These are phyloP conservation scores for Dinocampus coccinellae DNA, from an alignment of 2,888 invertebrate species.

Conservation along the genomic window DNA sequence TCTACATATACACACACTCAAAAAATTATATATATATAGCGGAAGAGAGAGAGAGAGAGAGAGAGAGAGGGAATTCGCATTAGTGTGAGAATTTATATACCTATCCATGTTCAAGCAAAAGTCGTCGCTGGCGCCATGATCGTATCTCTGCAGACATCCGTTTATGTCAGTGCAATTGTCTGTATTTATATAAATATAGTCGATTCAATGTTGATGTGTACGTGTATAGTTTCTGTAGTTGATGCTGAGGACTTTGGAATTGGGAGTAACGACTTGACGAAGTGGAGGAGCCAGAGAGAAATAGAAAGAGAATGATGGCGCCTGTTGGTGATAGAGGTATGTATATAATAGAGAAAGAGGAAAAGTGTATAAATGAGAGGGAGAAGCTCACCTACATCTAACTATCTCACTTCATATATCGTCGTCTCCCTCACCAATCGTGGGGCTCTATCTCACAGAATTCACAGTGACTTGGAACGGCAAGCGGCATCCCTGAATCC, in stretches of 20 bases:
- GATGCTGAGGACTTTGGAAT: slow-evolving; percentile 4
- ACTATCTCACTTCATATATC: neutral
- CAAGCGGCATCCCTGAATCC: slow-evolving; percentile 62
- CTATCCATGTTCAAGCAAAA: neutral
- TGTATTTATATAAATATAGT: neutral
- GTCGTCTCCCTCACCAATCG: neutral
- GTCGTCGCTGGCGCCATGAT: slow-evolving; percentile 20
- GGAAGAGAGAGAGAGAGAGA: too few relatives aligned
- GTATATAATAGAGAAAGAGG: slow-evolving; percentile 10
- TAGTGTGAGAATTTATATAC: neutral
- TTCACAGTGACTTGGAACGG: slow-evolving; percentile 57
- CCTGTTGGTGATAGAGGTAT: slow-evolving; percentile 4
- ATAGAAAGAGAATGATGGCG: neutral
- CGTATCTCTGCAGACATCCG: slow-evolving; percentile 10
- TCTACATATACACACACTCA: slow-evolving; percentile 43
- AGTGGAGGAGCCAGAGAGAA: neutral
- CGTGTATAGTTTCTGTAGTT: slow-evolving; percentile 1
- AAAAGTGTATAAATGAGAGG: slow-evolving; percentile 4
- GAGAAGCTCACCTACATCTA: too few relatives aligned
- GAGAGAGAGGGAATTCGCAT: neutral
- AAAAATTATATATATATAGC: slow-evolving; percentile 1
- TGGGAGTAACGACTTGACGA: slow-evolving; percentile 4
- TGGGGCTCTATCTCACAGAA: slow-evolving; percentile 54
- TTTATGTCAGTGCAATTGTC: neutral
- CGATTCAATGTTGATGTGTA: slow-evolving; percentile 2